Conservation (phyloP, 1,140 invertebrate genomes). For the Atta texana region DNA sequence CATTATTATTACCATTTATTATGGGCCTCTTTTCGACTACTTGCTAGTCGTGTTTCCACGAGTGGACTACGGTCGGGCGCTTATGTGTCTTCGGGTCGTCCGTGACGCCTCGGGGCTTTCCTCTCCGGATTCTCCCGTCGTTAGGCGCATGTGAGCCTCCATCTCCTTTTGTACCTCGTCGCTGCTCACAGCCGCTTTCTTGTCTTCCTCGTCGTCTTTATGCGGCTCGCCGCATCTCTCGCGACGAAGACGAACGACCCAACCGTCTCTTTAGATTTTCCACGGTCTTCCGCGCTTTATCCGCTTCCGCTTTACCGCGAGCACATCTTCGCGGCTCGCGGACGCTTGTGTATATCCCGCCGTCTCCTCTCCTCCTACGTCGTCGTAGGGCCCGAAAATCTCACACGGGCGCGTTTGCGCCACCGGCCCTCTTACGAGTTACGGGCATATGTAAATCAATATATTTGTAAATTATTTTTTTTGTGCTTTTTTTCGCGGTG, state of each 20-base stretch:
- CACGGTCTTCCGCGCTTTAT: slow-evolving; percentile 6
- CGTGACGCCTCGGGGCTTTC: slow-evolving; percentile 34
- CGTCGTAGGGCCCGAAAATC: slow-evolving; percentile 57
- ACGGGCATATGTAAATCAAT: slow-evolving; percentile 87
- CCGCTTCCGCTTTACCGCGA: slow-evolving; percentile 24
- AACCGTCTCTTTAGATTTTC: slow-evolving; percentile 4
- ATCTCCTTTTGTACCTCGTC: slow-evolving; percentile 4
- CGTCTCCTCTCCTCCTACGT: slow-evolving; percentile 3
- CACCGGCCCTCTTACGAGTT: slow-evolving; percentile 85
- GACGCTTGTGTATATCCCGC: slow-evolving; percentile 15
- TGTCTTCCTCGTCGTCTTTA: slow-evolving; percentile 3
- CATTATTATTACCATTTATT: slow-evolving; percentile 13
- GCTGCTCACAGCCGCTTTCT: slow-evolving; percentile 9
- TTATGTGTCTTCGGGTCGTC: slow-evolving; percentile 32
- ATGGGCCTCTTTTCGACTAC: slow-evolving; percentile 45
- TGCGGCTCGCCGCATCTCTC: slow-evolving; percentile 49
- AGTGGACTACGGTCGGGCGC: slow-evolving; percentile 32
- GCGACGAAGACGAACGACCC: slow-evolving; percentile 55
- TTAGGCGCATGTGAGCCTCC: slow-evolving; percentile 32
- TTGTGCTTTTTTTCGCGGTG: slow-evolving; percentile 79
- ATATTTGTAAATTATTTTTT: slow-evolving; percentile 87
- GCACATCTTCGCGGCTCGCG: slow-evolving; percentile 24
- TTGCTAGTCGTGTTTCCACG: slow-evolving; percentile 40
- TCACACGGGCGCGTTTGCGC: slow-evolving; percentile 75
- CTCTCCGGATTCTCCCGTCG: slow-evolving; percentile 16